Base-by-base conservation (phyloP, 2,888 invertebrate genomes). In the Sicus ferrugineus region DNA sequence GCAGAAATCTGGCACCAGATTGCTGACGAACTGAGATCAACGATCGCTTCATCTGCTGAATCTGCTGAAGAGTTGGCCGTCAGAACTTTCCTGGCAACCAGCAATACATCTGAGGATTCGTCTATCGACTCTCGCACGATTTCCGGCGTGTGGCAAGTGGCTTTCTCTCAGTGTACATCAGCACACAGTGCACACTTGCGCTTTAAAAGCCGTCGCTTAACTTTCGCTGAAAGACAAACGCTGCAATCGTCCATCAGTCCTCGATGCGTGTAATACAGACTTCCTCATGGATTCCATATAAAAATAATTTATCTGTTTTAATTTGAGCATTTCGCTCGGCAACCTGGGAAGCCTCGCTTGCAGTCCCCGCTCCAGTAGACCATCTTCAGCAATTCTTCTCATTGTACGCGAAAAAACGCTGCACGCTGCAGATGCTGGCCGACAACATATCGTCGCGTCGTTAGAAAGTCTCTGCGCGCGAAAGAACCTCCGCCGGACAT, bases 161-260 rank as follows among this genome's bases (percentile, higher is more conserved):
- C 34, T 34, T 7, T 1, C 34, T 34, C 7, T 34, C 34, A 34
- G 34, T 34, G 34, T 34, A 34, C 34, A 34, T 34, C 34, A 34
- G 34, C 14, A 9, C 34, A 34, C 34, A 34, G 34, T 9, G 14
- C 34, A 14, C 34, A 34, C 2, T 7, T 34, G 34, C 14, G 34
- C 34, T 14, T 9, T 34, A 34, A 34, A 34, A 34, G 14, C 3
- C 42, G 9, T 42, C 42, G 3, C 6, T 3, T 5, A 56, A 56
- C 56, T 56, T 56, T 56, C 56, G 30, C 56, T 56, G 30, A 56
- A n/a, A 56, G 30, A 21, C 28, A 30, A 26, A 16, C 9, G 23
- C 23, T 23, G 7, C 26, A n/a, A 52, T 16, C 23, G 5, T n/a
- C 56, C 16, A 56, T 56, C 30, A 30, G n/a, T 56, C 30, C 19